A percentile compares a stretch with the other conserved stretches of the same genome.
phyloP scores from a whole-genome alignment of 64 coral and sea anemone species.

The Anthopleura sola region DNA sequence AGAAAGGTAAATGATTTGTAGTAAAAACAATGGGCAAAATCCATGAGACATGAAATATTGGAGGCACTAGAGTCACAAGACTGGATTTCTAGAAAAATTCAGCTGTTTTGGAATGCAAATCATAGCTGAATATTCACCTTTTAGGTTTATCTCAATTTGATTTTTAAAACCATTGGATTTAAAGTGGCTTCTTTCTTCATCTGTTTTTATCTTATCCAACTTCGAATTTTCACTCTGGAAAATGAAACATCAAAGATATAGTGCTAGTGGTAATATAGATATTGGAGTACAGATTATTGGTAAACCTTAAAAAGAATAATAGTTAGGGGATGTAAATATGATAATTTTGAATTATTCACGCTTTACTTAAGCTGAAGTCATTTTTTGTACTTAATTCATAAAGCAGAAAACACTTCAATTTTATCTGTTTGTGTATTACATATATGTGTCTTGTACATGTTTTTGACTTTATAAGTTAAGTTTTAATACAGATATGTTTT shows the following conservation, averaged over 20 bases:
- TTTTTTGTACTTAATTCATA: background rate
- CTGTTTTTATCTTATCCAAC: background rate
- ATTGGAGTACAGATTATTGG: background rate
- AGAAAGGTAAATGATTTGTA: conserved; percentile 29
- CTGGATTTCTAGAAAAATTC: background rate
- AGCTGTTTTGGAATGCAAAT: conserved; percentile 13
- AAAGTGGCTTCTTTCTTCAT: background rate
- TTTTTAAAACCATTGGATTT: background rate
- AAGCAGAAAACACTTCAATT: background rate
- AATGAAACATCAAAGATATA: background rate
- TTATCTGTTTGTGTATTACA: no score
- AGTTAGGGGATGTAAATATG: background rate
- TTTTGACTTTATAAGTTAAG: background rate
- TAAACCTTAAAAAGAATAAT: background rate
- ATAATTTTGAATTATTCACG: conserved; percentile 5
- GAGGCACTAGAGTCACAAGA: no score
- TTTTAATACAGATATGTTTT: background rate
- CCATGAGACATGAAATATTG: no score
- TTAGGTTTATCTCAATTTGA: background rate
- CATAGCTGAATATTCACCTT: background rate
- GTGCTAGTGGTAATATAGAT: no score
- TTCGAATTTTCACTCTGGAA: no score
- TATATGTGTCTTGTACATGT: background rate
- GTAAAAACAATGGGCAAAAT: background rate
- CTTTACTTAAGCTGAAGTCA: background rate